Base-by-base conservation (phyloP, 2,888 invertebrate genomes). In the Leptothorax acervorum region DNA sequence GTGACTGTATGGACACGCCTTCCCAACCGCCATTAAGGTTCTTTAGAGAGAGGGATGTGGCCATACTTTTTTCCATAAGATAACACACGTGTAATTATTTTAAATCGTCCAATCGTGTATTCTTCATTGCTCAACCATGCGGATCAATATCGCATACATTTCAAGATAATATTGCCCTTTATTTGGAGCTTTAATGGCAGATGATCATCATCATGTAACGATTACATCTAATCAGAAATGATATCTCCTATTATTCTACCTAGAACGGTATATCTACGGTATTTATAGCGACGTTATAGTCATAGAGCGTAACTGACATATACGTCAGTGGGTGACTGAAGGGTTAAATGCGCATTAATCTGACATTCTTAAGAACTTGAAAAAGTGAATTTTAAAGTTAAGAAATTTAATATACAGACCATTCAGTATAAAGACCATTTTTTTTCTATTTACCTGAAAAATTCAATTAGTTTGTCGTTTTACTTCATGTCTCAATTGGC, bases 241-340 rank as follows among this genome's bases (percentile, higher is more conserved):
- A 62, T 81, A 81, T 12, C 60, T 18, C 15, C 35, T 60, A 71
- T 81, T 73, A 73, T 18, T 4, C 68, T n/a, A 48, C 28, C 8
- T 48, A 35, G 23, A 11, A 28, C 55, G 31, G 6, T 39, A 18
- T 39, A 28, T 3, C 35, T 23, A 12, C 3, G 35, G 9, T 73
- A 51, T 51, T 23, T 60, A 73, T 62, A 73, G 60, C 48, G 4
- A 39, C 73, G n/a, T 8, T 81, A 81, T 51, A 73, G 79, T 39
- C 48, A 15, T 39, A 45, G 15, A 68, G 42, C 18, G 15, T 12
- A 23, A 15, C n/a, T 79, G 48, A 48, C 18, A 9, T 57, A 60
- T 23, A 23, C 57, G 9, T 23, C 31, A 11, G 11, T 45, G 12
- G 35, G 15, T 23, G 9, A 73, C 39, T 39, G 71, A 71, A 73